Evolutionary conservation across 2,113 vertebrate species (phyloP).

Genomic region (Rhadina sibilatrix): DNA sequence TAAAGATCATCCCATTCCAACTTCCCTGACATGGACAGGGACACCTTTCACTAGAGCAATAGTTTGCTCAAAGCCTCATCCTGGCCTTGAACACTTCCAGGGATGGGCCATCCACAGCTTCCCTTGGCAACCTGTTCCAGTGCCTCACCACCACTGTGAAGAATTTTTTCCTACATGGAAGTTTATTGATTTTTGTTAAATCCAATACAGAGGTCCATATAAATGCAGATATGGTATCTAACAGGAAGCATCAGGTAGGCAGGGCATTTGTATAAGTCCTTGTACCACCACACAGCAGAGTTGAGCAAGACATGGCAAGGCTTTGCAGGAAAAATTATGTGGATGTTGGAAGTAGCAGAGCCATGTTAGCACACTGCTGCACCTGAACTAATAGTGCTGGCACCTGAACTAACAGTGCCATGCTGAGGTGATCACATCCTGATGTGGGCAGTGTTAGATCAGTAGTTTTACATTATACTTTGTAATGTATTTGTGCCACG

Average conservation of each 20-base stretch:
- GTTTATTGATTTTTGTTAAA: background rate
- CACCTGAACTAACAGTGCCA: constrained; percentile 55
- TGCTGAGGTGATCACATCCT: background rate
- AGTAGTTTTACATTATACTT: background rate
- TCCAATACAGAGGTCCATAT: background rate
- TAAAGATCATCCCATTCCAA: background rate
- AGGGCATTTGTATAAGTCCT: background rate
- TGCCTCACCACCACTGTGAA: background rate
- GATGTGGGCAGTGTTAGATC: background rate
- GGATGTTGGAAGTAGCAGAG: constrained; percentile 9
- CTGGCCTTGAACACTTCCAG: background rate
- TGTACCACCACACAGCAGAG: background rate
- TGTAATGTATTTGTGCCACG: background rate
- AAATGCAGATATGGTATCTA: background rate
- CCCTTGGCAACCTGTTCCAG: rapidly evolving
- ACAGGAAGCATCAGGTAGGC: background rate
- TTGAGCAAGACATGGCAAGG: background rate
- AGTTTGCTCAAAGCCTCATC: background rate
- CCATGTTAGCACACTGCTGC: background rate
- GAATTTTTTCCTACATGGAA: background rate
- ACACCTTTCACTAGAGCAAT: background rate
- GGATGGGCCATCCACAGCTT: background rate
- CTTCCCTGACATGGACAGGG: background rate
- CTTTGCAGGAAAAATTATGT: background rate
- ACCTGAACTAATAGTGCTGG: constrained; percentile 41